phyloP scores from a whole-genome alignment of 2,113 vertebrate species.

The Rhinoderma darwinii region DNA sequence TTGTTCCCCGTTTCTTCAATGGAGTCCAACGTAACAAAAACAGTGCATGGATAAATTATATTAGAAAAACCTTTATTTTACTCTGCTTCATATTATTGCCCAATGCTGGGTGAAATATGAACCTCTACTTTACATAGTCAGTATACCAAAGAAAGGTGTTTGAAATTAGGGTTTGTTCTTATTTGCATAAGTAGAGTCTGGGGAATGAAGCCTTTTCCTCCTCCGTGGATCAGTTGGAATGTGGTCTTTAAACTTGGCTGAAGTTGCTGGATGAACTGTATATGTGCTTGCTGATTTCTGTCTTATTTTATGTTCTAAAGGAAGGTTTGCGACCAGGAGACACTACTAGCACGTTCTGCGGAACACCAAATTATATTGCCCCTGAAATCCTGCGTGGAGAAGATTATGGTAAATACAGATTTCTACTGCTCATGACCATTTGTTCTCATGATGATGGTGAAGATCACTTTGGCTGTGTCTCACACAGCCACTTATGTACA shows the following conservation, averaged over 20 bases:
- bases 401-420: conserved; percentile 87
- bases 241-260: background rate
- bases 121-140: background rate
- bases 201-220: background rate
- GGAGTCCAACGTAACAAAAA: too few relatives aligned
- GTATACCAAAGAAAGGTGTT: background rate
- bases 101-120: background rate
- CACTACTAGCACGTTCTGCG: conserved; percentile 98
- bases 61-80: background rate
- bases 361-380: conserved; percentile 98
- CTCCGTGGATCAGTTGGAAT: background rate
- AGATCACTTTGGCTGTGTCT: background rate
- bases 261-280: background rate
- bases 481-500: background rate
- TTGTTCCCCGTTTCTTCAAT: too few relatives aligned
- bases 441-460: background rate
- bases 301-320: conserved; percentile 71
- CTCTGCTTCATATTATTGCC: background rate
- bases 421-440: background rate
- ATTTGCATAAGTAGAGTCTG: background rate
- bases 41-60: too few relatives aligned
- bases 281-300: background rate
- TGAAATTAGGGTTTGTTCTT: background rate
- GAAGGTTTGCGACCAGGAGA: conserved; percentile 97
- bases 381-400: conserved; percentile 97